phyloP scores from a whole-genome alignment of 1,140 invertebrate species.

The Dolichoris vasculosae region DNA sequence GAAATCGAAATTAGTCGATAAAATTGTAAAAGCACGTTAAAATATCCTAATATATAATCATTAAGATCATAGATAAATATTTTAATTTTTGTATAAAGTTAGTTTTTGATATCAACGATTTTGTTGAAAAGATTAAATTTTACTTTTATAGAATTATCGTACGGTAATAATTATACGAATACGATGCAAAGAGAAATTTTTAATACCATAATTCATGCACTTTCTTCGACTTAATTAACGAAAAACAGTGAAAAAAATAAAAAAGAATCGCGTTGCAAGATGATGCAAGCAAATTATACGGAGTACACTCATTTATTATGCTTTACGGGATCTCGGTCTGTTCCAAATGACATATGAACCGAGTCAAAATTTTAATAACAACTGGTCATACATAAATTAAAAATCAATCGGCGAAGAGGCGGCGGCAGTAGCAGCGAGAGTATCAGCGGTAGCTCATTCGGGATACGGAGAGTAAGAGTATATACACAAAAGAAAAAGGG shows the following conservation, averaged over 20 bases:
- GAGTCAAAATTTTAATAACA: constrained; percentile 22
- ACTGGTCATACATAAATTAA: constrained; percentile 35
- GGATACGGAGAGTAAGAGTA: constrained; percentile 5
- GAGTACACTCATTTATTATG: neutral
- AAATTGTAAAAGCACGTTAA: neutral
- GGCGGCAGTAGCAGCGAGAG: neutral
- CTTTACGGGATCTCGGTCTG: neutral
- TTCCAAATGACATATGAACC: neutral
- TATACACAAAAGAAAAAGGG: neutral
- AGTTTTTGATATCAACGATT: too few relatives aligned
- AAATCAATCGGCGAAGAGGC: constrained; percentile 17
- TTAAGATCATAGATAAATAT: too few relatives aligned
- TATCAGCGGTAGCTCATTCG: neutral
- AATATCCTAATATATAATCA: too few relatives aligned
- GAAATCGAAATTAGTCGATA: neutral
- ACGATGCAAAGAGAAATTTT: too few relatives aligned
- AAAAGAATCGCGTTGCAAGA: neutral
- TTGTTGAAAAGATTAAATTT: too few relatives aligned
- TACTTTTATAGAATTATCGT: too few relatives aligned
- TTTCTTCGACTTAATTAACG: too few relatives aligned
- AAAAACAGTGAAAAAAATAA: neutral
- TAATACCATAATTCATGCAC: too few relatives aligned
- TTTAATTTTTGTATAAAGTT: too few relatives aligned
- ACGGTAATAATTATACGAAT: too few relatives aligned
- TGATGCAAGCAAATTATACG: neutral